These are phyloP conservation scores for Sakesphorus luctuosus DNA, from an alignment of 2,113 vertebrate genomes.

Conservation along the genomic window DNA sequence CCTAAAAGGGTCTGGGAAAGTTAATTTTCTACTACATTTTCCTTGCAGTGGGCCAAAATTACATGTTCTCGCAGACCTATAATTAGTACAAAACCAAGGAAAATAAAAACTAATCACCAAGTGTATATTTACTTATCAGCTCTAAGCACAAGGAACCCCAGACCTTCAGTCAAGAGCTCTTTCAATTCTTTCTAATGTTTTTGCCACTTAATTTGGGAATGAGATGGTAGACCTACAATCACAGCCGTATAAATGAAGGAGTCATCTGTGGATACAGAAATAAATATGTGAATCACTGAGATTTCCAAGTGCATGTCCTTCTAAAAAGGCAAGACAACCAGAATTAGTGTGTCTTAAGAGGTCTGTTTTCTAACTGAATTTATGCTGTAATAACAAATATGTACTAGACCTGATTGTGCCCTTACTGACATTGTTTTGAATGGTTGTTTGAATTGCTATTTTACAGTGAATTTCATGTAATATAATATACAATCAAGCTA, in stretches of 20 bases:
- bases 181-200: background rate
- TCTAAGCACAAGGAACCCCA: background rate
- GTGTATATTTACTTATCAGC: background rate
- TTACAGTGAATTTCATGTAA: background rate
- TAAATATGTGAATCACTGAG: background rate
- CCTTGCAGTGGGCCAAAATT: background rate
- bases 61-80: background rate
- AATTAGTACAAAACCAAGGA: background rate
- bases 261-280: background rate
- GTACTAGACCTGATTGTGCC: background rate
- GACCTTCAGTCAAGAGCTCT: background rate
- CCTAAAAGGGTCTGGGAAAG: background rate
- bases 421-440: background rate
- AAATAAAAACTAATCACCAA: background rate
- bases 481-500: background rate
- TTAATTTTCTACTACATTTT: background rate
- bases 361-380: background rate
- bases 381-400: background rate
- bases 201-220: background rate
- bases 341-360: background rate
- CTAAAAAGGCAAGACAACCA: background rate
- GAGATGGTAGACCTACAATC: background rate
- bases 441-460: background rate
- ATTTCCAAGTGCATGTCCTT: background rate
- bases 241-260: background rate